phyloP scores from a whole-genome alignment of 2,888 invertebrate genomes.

The Synanthedon vespiformis region DNA sequence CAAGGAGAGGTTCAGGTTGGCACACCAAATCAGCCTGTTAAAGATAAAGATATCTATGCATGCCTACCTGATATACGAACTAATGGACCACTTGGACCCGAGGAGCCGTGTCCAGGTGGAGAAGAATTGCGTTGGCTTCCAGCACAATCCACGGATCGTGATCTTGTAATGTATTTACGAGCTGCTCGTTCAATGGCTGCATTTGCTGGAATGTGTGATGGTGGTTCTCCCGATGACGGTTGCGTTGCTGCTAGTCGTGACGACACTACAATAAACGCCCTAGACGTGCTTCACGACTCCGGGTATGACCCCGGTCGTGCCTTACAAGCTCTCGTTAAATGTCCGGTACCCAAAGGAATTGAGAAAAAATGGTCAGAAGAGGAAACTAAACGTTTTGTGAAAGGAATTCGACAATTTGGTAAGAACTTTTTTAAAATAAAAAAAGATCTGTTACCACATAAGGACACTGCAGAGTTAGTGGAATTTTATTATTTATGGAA shows the following conservation, averaged over 20 bases:
- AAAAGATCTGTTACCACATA: conserved; percentile 95
- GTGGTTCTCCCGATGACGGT: conserved; percentile 96
- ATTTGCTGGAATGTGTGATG: conserved; percentile 99
- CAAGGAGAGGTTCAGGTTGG: conserved; percentile 68
- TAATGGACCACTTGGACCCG: conserved; percentile 58
- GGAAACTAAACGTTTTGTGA: conserved; percentile 97
- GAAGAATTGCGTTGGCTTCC: conserved; percentile 97
- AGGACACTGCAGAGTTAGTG: conserved; percentile 96
- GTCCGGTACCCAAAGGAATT: conserved; percentile 96
- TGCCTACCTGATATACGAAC: conserved; percentile 69
- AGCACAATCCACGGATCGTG: conserved; percentile 91
- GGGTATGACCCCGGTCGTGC: conserved; percentile 97
- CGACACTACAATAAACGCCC: conserved; percentile 96
- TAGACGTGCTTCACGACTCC: conserved; percentile 95
- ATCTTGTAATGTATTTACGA: conserved; percentile 96
- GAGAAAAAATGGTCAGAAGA: conserved; percentile 99
- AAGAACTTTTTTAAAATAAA: conserved; percentile 99
- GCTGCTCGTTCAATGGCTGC: conserved; percentile 98
- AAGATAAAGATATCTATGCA: conserved; percentile 66
- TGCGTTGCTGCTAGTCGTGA: conserved; percentile 96
- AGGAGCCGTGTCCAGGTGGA: conserved; percentile 67
- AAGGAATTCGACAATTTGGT: conserved; percentile 97
- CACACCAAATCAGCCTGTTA: conserved; percentile 63
- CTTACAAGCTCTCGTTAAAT: conserved; percentile 94
- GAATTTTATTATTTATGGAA: conserved; percentile 99